These are phyloP conservation scores for Prorops nasuta DNA, from an alignment of 1,140 invertebrate genomes.

Conservation along the genomic window DNA sequence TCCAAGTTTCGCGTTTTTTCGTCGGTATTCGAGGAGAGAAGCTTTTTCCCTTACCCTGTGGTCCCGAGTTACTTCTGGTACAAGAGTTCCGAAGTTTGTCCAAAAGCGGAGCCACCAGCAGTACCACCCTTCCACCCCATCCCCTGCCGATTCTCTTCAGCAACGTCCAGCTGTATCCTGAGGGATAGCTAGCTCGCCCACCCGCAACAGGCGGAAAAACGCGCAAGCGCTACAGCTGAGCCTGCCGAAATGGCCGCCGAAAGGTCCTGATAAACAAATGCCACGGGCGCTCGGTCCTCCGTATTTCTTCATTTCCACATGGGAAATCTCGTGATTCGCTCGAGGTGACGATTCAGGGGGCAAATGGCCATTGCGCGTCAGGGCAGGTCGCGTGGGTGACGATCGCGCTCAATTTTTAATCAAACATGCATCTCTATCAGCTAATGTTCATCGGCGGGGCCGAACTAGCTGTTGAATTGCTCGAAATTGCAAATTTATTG, in stretches of 20 bases:
- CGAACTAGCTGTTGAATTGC: slow-evolving; percentile 34
- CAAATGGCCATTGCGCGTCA: too few relatives aligned
- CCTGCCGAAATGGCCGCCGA: slow-evolving; percentile 33
- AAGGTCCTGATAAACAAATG: slow-evolving; percentile 33
- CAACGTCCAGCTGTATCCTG: slow-evolving; percentile 11
- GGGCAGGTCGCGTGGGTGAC: too few relatives aligned
- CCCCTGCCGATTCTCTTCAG: neutral
- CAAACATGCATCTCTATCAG: slow-evolving; percentile 33
- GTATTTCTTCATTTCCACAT: too few relatives aligned
- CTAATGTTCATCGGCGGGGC: slow-evolving; percentile 37
- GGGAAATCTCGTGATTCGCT: too few relatives aligned
- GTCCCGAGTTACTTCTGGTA: too few relatives aligned
- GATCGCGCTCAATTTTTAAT: slow-evolving; percentile 1
- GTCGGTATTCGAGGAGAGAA: too few relatives aligned
- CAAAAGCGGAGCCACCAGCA: neutral
- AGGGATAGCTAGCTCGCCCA: slow-evolving; percentile 21
- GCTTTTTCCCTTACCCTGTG: too few relatives aligned
- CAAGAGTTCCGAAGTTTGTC: too few relatives aligned
- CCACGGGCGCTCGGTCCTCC: slow-evolving; percentile 6
- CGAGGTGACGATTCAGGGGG: too few relatives aligned
- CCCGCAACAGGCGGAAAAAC: slow-evolving; percentile 11
- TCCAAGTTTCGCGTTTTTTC: too few relatives aligned
- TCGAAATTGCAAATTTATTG: slow-evolving; percentile 36
- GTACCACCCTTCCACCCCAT: neutral
- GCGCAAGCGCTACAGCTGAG: slow-evolving; percentile 27